Percentiles rank a stretch among this genome's conserved stretches.
These are phyloP conservation scores for Orchestia grillus DNA, from an alignment of 1,140 invertebrate species.

Conservation along the genomic window DNA sequence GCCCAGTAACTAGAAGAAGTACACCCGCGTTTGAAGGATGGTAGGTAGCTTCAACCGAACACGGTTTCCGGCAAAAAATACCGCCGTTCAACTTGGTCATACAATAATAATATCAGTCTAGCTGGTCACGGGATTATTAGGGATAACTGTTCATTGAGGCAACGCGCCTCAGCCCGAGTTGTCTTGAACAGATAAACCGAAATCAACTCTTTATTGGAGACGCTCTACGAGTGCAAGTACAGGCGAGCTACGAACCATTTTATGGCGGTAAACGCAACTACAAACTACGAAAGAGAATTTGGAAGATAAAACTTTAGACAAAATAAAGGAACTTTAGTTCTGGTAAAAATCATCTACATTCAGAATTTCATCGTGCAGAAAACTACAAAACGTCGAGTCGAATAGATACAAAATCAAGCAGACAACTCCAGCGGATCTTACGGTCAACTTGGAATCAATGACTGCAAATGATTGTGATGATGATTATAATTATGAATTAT, in stretches of 20 bases:
- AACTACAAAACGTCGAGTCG: too few species aligned
- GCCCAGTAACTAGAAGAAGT: slow-evolving; percentile 33
- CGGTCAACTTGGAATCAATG: too few species aligned
- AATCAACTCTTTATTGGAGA: neutral
- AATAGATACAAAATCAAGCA: too few species aligned
- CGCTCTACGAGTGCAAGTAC: neutral
- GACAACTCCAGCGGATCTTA: too few species aligned
- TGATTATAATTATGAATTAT: too few species aligned
- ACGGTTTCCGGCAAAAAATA: neutral
- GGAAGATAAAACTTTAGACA: too few species aligned
- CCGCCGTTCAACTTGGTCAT: neutral
- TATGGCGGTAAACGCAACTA: neutral
- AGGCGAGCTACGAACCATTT: neutral
- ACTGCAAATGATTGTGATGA: too few species aligned
- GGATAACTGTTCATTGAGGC: neutral
- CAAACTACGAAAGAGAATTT: neutral
- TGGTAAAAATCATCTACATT: too few species aligned
- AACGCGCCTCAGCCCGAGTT: neutral
- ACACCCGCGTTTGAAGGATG: neutral
- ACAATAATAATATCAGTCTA: neutral
- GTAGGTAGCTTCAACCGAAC: neutral
- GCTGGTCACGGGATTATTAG: neutral
- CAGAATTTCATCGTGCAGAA: too few species aligned
- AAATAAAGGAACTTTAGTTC: too few species aligned
- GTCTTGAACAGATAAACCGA: neutral